phyloP scores from a whole-genome alignment of 2,797 vertebrate genomes.

The Darevskia mixta region DNA sequence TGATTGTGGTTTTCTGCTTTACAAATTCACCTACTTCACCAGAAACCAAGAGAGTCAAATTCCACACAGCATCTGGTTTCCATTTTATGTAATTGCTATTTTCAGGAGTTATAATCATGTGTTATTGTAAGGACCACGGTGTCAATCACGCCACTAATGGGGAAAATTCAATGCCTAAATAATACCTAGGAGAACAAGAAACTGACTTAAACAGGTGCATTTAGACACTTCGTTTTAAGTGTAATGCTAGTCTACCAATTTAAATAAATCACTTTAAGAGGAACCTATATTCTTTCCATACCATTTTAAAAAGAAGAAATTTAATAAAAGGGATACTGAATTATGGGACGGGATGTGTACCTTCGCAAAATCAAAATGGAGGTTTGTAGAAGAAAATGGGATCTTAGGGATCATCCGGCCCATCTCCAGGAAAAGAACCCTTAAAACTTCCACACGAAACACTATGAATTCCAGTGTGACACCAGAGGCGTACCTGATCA shows the following conservation, averaged over 20 bases:
- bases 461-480: background rate
- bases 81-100: constrained; percentile 90
- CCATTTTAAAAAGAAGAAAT: constrained; percentile 68
- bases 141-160: constrained; percentile 89
- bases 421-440: background rate
- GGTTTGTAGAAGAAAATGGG: background rate
- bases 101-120: constrained; percentile 91
- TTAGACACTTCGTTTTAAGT: constrained; percentile 79
- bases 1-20: constrained; percentile 88
- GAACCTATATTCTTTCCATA: constrained; percentile 78
- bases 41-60: constrained; percentile 87
- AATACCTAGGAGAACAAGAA: constrained; percentile 86
- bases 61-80: constrained; percentile 89
- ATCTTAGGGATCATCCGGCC: background rate
- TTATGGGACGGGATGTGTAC: constrained; percentile 20
- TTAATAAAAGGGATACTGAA: constrained; percentile 63
- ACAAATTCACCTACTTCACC: constrained; percentile 88
- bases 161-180: constrained; percentile 85
- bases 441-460: background rate
- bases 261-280: constrained; percentile 85
- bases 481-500: background rate
- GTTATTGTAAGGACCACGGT: constrained; percentile 91
- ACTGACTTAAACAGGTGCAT: constrained; percentile 85
- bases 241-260: constrained; percentile 81
- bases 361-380: constrained; percentile 10